Evolutionary conservation across 2,888 invertebrate species (phyloP).

Genomic region (Apodemia zela): DNA sequence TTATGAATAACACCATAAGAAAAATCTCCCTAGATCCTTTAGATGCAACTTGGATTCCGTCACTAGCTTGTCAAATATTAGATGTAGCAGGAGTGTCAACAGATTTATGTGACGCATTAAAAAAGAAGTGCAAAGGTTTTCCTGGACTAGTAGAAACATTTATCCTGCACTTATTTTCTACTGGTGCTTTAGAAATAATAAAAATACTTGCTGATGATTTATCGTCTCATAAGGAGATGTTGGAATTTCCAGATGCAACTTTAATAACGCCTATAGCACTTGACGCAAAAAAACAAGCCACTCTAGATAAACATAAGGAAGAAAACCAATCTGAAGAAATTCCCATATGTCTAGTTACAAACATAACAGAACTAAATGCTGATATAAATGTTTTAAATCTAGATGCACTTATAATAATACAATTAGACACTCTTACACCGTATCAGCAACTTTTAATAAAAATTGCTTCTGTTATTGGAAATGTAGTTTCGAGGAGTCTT

Average conservation of each 20-base stretch:
- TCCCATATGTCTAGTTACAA: constrained; percentile 53
- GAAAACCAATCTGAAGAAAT: constrained; percentile 47
- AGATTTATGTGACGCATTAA: constrained; percentile 70
- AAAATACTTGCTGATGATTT: constrained; percentile 49
- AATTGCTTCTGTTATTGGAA: constrained; percentile 80
- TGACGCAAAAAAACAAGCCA: constrained; percentile 47
- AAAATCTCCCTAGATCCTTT: constrained; percentile 67
- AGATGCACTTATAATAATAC: constrained; percentile 72
- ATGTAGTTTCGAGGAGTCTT: constrained; percentile 71
- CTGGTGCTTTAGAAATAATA: constrained; percentile 58
- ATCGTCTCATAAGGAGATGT: constrained; percentile 40
- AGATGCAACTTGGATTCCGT: constrained; percentile 54
- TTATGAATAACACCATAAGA: constrained; percentile 57
- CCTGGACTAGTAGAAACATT: constrained; percentile 78
- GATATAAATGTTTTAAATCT: constrained; percentile 64
- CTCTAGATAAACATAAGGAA: constrained; percentile 47
- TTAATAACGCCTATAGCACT: constrained; percentile 59
- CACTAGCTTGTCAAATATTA: constrained; percentile 81
- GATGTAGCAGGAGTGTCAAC: constrained; percentile 78
- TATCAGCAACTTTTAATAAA: constrained; percentile 82
- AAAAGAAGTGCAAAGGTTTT: constrained; percentile 65
- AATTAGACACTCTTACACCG: constrained; percentile 78
- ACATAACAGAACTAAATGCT: constrained; percentile 55
- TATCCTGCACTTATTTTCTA: constrained; percentile 72
- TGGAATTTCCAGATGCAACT: constrained; percentile 57